phyloP scores from a whole-genome alignment of 2,113 vertebrate genomes.

The Gorsachius goisagi region DNA sequence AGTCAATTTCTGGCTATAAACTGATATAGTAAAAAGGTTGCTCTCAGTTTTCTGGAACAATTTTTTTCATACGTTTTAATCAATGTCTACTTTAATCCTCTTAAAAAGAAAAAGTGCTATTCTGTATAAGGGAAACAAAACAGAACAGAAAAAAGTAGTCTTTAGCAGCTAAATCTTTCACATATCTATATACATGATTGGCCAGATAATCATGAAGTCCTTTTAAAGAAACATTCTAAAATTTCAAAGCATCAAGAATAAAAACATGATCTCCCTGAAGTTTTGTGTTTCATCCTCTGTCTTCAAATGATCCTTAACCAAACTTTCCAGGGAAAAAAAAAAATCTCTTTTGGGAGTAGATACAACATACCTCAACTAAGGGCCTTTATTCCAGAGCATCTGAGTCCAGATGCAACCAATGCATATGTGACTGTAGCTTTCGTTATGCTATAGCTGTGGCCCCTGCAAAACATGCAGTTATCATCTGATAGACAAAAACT shows the following conservation, averaged over 20 bases:
- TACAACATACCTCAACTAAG: neutral
- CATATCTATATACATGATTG: neutral
- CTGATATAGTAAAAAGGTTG: neutral
- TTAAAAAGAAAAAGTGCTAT: neutral
- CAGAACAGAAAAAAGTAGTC: neutral
- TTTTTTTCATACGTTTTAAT: neutral
- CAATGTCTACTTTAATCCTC: neutral
- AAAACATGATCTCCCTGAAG: neutral
- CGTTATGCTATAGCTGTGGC: neutral
- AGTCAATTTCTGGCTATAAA: neutral
- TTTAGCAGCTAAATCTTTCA: neutral
- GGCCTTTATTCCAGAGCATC: neutral
- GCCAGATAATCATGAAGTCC: neutral
- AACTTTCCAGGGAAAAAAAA: neutral
- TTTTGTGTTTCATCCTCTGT: neutral
- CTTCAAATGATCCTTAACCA: neutral
- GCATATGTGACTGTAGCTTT: neutral
- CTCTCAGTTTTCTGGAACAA: neutral
- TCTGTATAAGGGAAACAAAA: neutral
- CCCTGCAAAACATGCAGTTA: neutral
- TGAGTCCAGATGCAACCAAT: neutral
- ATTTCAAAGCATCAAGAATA: neutral
- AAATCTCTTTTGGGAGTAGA: neutral
- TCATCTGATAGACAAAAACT: neutral
- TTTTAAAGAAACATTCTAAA: neutral